A percentile compares a stretch with the other conserved stretches of the same genome.
These are phyloP conservation scores for Meandrina meandrites DNA, from an alignment of 92 coral and sea anemone genomes.

Conservation along the genomic window DNA sequence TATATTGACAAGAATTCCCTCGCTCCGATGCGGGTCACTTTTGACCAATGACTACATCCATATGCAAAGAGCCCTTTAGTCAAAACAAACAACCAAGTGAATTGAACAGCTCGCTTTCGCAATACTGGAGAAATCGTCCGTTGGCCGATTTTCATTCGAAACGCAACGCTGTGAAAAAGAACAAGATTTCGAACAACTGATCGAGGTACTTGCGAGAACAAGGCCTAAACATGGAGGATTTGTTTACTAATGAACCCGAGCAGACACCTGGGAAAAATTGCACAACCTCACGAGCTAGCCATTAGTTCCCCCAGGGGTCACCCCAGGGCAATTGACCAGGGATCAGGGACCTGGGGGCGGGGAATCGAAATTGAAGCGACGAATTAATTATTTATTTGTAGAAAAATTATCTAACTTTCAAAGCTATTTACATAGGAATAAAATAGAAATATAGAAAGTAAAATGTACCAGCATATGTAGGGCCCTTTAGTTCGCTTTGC, in stretches of 20 bases:
- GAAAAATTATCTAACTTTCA: neutral
- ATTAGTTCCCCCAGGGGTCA: slow-evolving; percentile 2
- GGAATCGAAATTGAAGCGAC: neutral
- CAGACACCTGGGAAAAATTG: slow-evolving; percentile 30
- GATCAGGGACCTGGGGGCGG: neutral
- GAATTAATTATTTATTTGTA: neutral
- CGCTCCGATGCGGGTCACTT: slow-evolving; percentile 39
- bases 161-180: neutral
- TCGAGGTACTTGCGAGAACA: neutral
- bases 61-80: slow-evolving; percentile 42
- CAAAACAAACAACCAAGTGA: slow-evolving; percentile 31
- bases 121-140: slow-evolving; percentile 8
- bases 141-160: neutral
- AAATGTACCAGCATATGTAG: neutral
- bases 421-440: neutral
- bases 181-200: neutral
- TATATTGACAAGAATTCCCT: slow-evolving; percentile 44
- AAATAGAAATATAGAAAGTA: neutral
- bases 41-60: slow-evolving; percentile 46
- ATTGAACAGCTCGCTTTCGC: slow-evolving; percentile 37
- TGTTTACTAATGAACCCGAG: slow-evolving; percentile 38
- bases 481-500: neutral
- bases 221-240: slow-evolving; percentile 20
- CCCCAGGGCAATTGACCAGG: neutral
- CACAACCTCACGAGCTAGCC: neutral